Conservation (phyloP, 2,888 invertebrate species). For the Dryomyza anilis region DNA sequence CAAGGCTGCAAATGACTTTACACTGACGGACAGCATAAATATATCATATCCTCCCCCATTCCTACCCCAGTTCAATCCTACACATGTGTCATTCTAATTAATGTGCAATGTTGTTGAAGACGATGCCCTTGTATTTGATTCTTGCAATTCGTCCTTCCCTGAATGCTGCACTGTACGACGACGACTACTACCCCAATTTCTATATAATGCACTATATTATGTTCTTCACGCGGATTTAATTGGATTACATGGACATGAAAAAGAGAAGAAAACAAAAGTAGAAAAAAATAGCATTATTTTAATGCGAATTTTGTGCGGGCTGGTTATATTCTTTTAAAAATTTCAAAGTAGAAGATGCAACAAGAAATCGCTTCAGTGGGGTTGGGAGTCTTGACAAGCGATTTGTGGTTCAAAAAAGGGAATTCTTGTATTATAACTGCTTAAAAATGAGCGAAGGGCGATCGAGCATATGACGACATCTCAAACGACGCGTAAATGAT, state of each 20-base stretch:
- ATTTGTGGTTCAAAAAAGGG: conserved; percentile 5
- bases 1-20: too few species aligned
- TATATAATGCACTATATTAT: conserved; percentile 10
- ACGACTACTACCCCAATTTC: not conserved
- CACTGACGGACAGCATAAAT: too few species aligned
- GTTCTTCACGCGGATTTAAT: conserved; percentile 33
- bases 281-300: not conserved
- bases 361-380: not conserved
- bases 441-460: not conserved
- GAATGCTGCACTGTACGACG: too few species aligned
- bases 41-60: too few species aligned
- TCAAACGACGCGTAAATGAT: conserved; percentile 1
- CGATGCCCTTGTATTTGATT: too few species aligned
- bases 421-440: not conserved
- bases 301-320: not conserved
- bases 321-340: not conserved
- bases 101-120: too few species aligned
- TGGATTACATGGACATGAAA: conserved; percentile 28
- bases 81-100: too few species aligned
- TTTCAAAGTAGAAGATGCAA: too few species aligned
- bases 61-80: too few species aligned
- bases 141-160: too few species aligned
- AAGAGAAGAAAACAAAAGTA: not conserved
- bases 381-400: not conserved
- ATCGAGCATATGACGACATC: not conserved